phyloP scores from a whole-genome alignment of 2,797 vertebrate species.

The Phrynocephalus vlangalii region DNA sequence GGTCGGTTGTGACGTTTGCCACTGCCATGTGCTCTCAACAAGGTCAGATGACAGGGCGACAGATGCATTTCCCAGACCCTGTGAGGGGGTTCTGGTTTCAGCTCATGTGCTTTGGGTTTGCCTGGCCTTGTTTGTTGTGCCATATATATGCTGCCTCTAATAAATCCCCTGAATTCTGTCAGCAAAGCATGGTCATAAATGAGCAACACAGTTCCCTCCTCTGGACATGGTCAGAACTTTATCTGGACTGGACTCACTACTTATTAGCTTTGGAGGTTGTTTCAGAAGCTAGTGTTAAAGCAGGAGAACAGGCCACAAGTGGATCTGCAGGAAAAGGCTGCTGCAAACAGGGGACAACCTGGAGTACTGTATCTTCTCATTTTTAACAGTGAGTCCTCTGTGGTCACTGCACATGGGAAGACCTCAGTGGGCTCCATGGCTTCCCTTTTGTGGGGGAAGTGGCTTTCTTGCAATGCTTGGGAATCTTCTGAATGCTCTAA shows the following conservation, averaged over 20 bases:
- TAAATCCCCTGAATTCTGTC: neutral
- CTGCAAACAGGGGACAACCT: neutral
- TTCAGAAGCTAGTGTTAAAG: neutral
- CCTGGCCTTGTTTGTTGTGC: slow-evolving; percentile 24
- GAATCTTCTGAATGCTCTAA: neutral
- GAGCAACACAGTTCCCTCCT: neutral
- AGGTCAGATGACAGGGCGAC: slow-evolving; percentile 20
- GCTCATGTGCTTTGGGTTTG: neutral
- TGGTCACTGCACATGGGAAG: neutral
- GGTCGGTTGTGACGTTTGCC: neutral
- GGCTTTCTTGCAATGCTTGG: neutral
- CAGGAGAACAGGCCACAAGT: neutral
- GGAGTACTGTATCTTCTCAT: neutral
- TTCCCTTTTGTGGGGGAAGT: neutral
- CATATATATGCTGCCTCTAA: neutral
- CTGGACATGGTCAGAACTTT: neutral
- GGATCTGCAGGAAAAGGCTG: neutral
- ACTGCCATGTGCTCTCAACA: slow-evolving; percentile 25
- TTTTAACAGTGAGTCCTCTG: neutral
- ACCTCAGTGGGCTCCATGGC: neutral
- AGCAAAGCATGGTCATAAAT: neutral
- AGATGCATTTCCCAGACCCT: slow-evolving; percentile 19
- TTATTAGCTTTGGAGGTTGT: neutral
- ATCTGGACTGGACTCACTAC: neutral
- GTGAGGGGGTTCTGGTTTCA: neutral